These are phyloP conservation scores for Coenonympha arcania DNA, from an alignment of 2,888 invertebrate genomes.

Conservation along the genomic window DNA sequence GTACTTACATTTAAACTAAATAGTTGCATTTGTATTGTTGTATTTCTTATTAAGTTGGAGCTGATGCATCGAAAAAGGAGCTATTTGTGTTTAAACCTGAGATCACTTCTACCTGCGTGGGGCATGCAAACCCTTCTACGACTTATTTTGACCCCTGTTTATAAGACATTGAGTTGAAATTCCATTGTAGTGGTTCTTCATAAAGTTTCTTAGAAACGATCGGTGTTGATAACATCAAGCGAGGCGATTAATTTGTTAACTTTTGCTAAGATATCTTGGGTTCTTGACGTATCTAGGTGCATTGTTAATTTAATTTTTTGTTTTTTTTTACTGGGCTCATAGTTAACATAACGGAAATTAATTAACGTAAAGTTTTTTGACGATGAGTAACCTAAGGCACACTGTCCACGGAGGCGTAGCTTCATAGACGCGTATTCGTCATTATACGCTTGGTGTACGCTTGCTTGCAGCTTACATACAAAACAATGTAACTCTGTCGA, in stretches of 20 bases:
- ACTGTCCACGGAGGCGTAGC: too few relatives aligned
- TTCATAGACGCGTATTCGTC: too few relatives aligned
- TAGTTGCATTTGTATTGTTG: neutral
- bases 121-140: neutral
- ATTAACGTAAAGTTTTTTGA: too few relatives aligned
- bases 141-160: neutral
- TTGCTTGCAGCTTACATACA: too few relatives aligned
- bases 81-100: slow-evolving; percentile 9
- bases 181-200: neutral
- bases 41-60: neutral
- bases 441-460: too few relatives aligned
- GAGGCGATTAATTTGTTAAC: slow-evolving; percentile 21
- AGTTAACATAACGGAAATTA: neutral
- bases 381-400: too few relatives aligned
- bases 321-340: neutral
- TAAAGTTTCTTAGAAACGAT: slow-evolving; percentile 1
- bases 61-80: slow-evolving; percentile 8
- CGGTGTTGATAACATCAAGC: slow-evolving; percentile 16
- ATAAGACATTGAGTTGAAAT: neutral
- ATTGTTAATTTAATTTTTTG: slow-evolving; percentile 5
- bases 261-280: slow-evolving; percentile 13
- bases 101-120: slow-evolving; percentile 12
- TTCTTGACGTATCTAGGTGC: slow-evolving; percentile 5
- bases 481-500: too few relatives aligned
- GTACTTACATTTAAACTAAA: neutral